Conservation (phyloP, 2,888 invertebrate species). For the Pycnomerus fuliginosus region DNA sequence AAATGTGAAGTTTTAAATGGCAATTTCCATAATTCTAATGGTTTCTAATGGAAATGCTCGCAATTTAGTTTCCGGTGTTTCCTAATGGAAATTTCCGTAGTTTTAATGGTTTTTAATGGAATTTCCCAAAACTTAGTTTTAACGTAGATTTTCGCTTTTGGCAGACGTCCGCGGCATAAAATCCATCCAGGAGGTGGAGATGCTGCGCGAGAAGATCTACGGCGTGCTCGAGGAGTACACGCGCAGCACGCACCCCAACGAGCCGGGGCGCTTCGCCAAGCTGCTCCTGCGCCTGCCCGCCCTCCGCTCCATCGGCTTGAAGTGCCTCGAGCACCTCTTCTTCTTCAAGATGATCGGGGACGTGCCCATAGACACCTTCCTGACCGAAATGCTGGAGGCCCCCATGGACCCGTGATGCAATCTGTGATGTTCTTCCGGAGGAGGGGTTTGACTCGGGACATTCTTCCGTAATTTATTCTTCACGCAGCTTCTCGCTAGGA, state of each 20-base stretch:
- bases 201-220: conserved; percentile 92
- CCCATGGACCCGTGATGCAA: conserved; percentile 53
- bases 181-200: conserved; percentile 77
- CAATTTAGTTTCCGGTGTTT: too few relatives aligned
- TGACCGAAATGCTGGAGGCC: conserved; percentile 78
- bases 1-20: too few relatives aligned
- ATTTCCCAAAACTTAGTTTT: too few relatives aligned
- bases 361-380: conserved; percentile 79
- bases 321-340: conserved; percentile 93
- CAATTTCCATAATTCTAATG: too few relatives aligned
- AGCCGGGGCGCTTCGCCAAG: conserved; percentile 94
- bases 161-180: conserved; percentile 78
- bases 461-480: too few relatives aligned
- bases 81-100: too few relatives aligned
- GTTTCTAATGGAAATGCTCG: too few relatives aligned
- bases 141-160: background rate
- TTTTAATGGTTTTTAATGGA: too few relatives aligned
- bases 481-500: too few relatives aligned
- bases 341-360: conserved; percentile 91
- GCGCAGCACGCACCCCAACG: conserved; percentile 80
- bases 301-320: conserved; percentile 86
- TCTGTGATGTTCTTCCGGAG: too few relatives aligned
- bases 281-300: conserved; percentile 86
- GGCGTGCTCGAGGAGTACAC: conserved; percentile 95
- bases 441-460: too few relatives aligned